phyloP scores from a whole-genome alignment of 1,140 invertebrate genomes.

The Lepidurus arcticus region DNA sequence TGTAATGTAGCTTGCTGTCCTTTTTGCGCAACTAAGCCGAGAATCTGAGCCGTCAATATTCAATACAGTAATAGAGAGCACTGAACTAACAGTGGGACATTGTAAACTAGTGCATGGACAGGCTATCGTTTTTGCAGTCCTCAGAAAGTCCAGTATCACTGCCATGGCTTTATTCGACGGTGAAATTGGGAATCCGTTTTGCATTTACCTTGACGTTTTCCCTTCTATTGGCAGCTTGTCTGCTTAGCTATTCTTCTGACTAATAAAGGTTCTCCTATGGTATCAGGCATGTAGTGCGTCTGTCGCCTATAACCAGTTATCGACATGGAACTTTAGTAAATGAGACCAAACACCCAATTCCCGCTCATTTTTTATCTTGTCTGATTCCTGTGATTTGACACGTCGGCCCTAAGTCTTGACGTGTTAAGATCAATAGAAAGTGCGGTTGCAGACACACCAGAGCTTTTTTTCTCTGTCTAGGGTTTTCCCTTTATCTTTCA shows the following conservation, averaged over 20 bases:
- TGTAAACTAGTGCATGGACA: no score
- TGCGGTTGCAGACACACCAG: not conserved
- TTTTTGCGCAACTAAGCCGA: not conserved
- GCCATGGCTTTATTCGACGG: not conserved
- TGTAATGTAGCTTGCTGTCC: not conserved
- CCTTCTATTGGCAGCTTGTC: not conserved
- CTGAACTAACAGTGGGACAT: no score
- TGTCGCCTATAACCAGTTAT: not conserved
- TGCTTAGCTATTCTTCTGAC: not conserved
- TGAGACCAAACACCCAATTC: not conserved
- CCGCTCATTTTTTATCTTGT: not conserved
- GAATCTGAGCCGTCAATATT: not conserved
- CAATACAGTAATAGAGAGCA: not conserved
- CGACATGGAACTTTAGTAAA: constrained; percentile 5
- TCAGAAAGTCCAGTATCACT: not conserved
- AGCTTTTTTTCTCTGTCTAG: not conserved
- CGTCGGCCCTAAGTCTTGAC: not conserved
- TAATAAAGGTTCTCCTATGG: not conserved
- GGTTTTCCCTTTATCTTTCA: not conserved
- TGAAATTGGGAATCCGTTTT: not conserved
- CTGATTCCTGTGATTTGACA: not conserved
- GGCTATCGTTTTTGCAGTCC: no score
- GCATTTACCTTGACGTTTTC: not conserved
- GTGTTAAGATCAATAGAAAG: not conserved
- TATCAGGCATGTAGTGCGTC: not conserved